These are phyloP conservation scores for Serripes groenlandicus DNA, from an alignment of 2,888 invertebrate species.

Conservation along the genomic window DNA sequence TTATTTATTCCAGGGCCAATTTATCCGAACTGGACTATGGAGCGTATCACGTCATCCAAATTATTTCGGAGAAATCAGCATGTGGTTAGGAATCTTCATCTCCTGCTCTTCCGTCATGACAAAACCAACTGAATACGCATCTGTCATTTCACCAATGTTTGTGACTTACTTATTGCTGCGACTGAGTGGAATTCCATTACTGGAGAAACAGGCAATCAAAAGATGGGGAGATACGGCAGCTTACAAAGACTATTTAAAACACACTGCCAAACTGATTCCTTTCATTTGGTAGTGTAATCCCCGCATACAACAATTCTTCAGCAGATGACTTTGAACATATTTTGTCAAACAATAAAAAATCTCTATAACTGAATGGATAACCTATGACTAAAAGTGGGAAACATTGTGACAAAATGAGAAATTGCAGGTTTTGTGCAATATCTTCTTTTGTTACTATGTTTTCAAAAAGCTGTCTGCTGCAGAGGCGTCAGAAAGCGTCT, in stretches of 20 bases:
- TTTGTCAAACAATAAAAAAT: not conserved
- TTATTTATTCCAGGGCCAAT: conserved; percentile 76
- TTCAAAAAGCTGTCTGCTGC: no score
- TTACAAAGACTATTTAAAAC: conserved; percentile 83
- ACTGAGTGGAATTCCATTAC: conserved; percentile 85
- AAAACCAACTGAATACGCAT: conserved; percentile 75
- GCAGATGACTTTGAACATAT: not conserved
- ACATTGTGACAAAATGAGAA: not conserved
- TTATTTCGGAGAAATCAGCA: conserved; percentile 85
- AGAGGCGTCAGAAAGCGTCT: no score
- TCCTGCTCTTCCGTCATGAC: conserved; percentile 77
- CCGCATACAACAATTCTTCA: no score
- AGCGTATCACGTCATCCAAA: conserved; percentile 84
- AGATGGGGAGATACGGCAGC: conserved; percentile 84
- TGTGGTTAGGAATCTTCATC: conserved; percentile 84
- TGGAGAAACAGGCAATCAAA: conserved; percentile 82
- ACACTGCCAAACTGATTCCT: conserved; percentile 85
- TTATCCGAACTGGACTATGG: conserved; percentile 84
- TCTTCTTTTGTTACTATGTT: not conserved
- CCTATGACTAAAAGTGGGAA: not conserved
- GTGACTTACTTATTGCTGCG: conserved; percentile 84
- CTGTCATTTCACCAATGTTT: conserved; percentile 84
- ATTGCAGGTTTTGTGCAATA: not conserved
- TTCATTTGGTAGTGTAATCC: conserved; percentile 82
- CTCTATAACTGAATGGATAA: not conserved